Conservation (phyloP, 2,888 invertebrate genomes). For the Scelioninae gen. 1 region DNA sequence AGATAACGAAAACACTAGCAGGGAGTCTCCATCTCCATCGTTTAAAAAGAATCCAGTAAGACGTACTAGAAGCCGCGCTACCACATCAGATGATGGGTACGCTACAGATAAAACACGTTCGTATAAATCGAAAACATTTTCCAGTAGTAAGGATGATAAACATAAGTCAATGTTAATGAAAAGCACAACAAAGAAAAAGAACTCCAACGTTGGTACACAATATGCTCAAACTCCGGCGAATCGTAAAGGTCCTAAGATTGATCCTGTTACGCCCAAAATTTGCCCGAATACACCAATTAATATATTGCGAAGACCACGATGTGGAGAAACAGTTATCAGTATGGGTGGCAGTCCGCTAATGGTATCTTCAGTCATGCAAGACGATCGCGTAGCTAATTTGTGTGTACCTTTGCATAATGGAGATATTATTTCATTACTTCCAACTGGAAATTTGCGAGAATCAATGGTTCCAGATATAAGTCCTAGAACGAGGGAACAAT, state of each 20-base stretch:
- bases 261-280: constrained; percentile 85
- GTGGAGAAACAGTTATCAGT: constrained; percentile 88
- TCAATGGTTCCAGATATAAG: constrained; percentile 64
- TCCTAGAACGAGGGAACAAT: constrained; percentile 50
- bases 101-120: constrained; percentile 47
- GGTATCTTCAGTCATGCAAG: constrained; percentile 84
- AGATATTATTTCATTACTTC: constrained; percentile 87
- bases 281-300: constrained; percentile 87
- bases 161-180: constrained; percentile 8
- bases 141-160: constrained; percentile 7
- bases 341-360: constrained; percentile 89
- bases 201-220: constrained; percentile 43
- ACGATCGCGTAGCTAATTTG: constrained; percentile 87
- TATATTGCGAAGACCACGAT: constrained; percentile 87
- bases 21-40: constrained; percentile 29
- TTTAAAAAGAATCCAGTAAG: constrained; percentile 8
- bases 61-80: too few species aligned
- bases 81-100: constrained; percentile 52
- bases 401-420: constrained; percentile 89
- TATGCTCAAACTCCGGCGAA: constrained; percentile 58
- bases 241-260: constrained; percentile 56
- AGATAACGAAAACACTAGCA: constrained; percentile 29
- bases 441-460: constrained; percentile 76
- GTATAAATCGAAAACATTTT: constrained; percentile 17
- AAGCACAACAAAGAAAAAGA: constrained; percentile 18